Percentiles rank a stretch among this genome's conserved stretches.
phyloP scores from a whole-genome alignment of 2,113 vertebrate genomes.

The Brachypodius melanocephalos region DNA sequence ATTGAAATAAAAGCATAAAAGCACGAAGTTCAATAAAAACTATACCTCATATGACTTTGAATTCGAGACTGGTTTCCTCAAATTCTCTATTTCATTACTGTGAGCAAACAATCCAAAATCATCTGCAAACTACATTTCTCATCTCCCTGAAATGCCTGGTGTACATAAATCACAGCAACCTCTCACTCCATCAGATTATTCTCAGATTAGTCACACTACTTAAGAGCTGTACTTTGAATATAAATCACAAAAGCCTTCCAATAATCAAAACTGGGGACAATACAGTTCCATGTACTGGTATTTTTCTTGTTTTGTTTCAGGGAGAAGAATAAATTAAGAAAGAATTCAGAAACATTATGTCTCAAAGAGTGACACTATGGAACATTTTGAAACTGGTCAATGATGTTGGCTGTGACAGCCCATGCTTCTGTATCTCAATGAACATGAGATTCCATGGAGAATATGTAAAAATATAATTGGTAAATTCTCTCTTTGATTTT shows the following conservation, averaged over 20 bases:
- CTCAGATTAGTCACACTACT: neutral
- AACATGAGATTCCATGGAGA: neutral
- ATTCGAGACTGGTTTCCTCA: neutral
- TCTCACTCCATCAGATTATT: neutral
- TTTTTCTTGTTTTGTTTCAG: neutral
- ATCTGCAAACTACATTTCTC: neutral
- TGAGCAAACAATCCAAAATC: slow-evolving; percentile 13
- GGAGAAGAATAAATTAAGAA: neutral
- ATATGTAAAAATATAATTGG: neutral
- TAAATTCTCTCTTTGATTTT: neutral
- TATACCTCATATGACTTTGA: neutral
- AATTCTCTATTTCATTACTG: neutral
- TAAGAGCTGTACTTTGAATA: neutral
- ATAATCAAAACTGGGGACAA: neutral
- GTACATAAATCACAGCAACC: neutral
- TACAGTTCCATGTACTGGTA: neutral
- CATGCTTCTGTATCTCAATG: neutral
- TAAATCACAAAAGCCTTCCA: neutral
- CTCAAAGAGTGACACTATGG: neutral
- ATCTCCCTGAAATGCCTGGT: neutral
- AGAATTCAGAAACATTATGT: neutral
- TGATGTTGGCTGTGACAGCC: neutral
- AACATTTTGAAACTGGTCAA: neutral
- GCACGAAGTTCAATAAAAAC: neutral
- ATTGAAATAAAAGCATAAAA: neutral